Percentiles rank a stretch among this genome's conserved stretches.
phyloP scores from a whole-genome alignment of 2,797 vertebrate genomes.

The Myotis pilosus region DNA sequence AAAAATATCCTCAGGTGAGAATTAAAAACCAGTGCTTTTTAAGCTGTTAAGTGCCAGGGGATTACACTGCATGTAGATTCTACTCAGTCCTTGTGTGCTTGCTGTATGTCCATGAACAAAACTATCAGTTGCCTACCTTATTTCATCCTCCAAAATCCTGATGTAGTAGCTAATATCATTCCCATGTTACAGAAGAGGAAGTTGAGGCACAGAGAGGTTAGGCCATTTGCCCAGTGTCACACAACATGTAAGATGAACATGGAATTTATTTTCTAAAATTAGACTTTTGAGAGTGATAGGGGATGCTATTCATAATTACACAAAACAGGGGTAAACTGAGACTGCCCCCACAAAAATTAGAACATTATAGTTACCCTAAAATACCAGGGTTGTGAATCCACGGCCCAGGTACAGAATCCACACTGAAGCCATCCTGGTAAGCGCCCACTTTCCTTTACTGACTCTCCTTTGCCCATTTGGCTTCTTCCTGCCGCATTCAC shows the following conservation, averaged over 20 bases:
- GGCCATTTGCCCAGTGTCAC: not conserved
- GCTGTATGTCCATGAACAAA: not conserved
- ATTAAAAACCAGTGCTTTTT: not conserved
- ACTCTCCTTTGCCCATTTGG: not conserved
- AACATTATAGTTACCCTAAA: not conserved
- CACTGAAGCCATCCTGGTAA: not conserved
- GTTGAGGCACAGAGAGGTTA: not conserved
- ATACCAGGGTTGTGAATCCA: not conserved
- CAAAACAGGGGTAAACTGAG: not conserved
- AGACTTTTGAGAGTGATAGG: not conserved
- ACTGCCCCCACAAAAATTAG: not conserved
- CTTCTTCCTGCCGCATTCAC: not conserved
- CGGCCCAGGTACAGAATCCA: not conserved
- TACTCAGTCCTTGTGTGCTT: not conserved
- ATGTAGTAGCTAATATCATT: not conserved
- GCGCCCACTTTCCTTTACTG: rapidly evolving
- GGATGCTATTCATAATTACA: not conserved
- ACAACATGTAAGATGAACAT: not conserved
- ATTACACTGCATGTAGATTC: rapidly evolving
- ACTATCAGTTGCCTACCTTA: not conserved
- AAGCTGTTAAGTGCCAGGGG: not conserved
- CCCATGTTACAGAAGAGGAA: not conserved
- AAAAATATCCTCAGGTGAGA: too few relatives aligned
- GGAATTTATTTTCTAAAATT: not conserved
- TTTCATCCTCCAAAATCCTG: not conserved